Base-by-base conservation (phyloP, 2,888 invertebrate species). In the Leptothorax acervorum region DNA sequence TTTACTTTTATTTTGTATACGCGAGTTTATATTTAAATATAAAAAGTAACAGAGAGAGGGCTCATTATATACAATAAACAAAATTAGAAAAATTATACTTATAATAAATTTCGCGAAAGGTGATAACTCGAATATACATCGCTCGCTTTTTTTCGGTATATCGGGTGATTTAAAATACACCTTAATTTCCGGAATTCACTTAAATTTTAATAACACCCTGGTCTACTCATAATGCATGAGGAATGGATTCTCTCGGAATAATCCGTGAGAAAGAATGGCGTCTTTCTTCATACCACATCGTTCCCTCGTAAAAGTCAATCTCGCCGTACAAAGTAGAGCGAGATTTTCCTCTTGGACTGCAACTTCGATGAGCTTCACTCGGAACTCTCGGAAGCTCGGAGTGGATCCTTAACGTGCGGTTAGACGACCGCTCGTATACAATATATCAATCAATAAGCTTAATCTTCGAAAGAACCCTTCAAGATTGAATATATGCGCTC, bases 231-330 rank as follows among this genome's bases (percentile, higher is more conserved):
- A 60, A 55, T 78, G 42, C 28, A 45, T 31, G 39, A 39, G 63
- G 53, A 48, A 85, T 78, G 78, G 79, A 31, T 63, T 87, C 73
- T 66, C 68, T 62, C 66, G 12, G 68, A 62, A 60, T 45, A 60
- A 66, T 84, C 71, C 86, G 86, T 66, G 84, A 82, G 88, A 68
- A 55, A 84, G 66, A 65, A 82, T 82, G 66, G 78, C 71, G 75
- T 86, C 86, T 86, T 63, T 62, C 75, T 70, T 31, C 53, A 42
- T 42, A 48, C 48, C 57, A 65, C 66, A 31, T 51, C 45, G 42
- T 39, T 66, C 48, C 12, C 88, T 86, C 86, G 84, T 88, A 86
- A 88, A 88, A 82, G 84, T 78, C 88, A 45, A 84, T 70, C 45
- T 81, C 57, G 53, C 63, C 12, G 11, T 66, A 48, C 70, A 45